Evolutionary conservation across 2,888 invertebrate genomes (phyloP).

Genomic region (Melanotus villosus): DNA sequence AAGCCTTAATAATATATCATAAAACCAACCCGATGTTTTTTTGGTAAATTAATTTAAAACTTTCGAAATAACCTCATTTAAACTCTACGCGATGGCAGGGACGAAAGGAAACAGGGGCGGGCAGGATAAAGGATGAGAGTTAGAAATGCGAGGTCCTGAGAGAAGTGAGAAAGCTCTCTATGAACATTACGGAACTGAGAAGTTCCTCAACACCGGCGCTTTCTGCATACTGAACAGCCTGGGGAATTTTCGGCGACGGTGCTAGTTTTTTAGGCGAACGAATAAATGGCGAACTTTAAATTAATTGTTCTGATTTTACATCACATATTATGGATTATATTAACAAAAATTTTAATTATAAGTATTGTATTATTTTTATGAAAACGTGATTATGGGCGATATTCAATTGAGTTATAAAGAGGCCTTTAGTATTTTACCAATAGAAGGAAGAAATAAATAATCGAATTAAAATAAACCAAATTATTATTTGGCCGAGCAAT

Average conservation of each 20-base stretch:
- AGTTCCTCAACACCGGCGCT: slow-evolving; percentile 61
- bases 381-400: no score
- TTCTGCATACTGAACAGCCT: slow-evolving; percentile 62
- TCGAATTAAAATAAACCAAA: no score
- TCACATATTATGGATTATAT: no score
- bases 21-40: no score
- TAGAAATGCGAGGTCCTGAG: slow-evolving; percentile 60
- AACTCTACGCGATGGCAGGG: slow-evolving; percentile 32
- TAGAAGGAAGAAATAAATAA: no score
- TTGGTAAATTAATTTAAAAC: slow-evolving; percentile 8
- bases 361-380: no score
- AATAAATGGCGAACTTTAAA: slow-evolving; percentile 2
- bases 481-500: no score
- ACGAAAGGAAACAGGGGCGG: slow-evolving; percentile 41
- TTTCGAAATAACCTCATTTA: slow-evolving; percentile 19
- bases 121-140: slow-evolving; percentile 60
- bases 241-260: slow-evolving; percentile 41
- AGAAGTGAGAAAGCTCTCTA: slow-evolving; percentile 63
- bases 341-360: no score
- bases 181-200: slow-evolving; percentile 62
- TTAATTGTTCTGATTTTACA: no score
- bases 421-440: no score
- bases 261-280: background rate
- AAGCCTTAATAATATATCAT: no score
- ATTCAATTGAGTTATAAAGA: no score